Base-by-base conservation (phyloP, 2,888 invertebrate species). In the Harpalus rubripes region DNA sequence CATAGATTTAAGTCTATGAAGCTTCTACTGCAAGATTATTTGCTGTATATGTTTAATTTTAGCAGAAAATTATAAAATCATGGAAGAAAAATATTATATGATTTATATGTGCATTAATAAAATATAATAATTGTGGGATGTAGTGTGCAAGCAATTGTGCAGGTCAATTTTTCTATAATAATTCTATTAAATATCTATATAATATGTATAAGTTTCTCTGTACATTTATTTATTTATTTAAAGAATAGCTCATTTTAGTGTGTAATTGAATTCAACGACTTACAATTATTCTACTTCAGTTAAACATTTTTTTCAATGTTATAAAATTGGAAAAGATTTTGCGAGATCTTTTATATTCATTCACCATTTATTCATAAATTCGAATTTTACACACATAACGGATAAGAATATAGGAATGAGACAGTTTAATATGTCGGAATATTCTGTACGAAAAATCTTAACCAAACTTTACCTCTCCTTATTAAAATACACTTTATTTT, bases 371-470 rank as follows among this genome's bases (percentile, higher is more conserved):
- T 12, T 26, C 63, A 63, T 52, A 52, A 12, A 12, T 63, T 63
- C 8, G 63, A 32, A 32, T 32, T 22, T 32, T 26, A 10, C 18
- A 44, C 44, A 44, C 44, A 10, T 44, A 52, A 52, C 8, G 44
- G 12, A 1, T 3, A 63, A 63, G 16, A 32, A 68, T 68, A 16
- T 44, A 10, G 7, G 63, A 63, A 63, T 12, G 7, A 74, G n/a
- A 32, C 32, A 32, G 32, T 4, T 32, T 32, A 32, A 32, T 22
- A 22, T 32, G 32, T 32, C 32, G 72, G 15, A 15, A 44, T 74
- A 74, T 74, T 74, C 72, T 74, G 72, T 74, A 74, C 72, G 41
- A 74, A 68, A n/a, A 44, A 15, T 72, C 68, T 72, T 72, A 39
- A 7, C 68, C 41, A 72, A 72, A 10, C 15, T 74, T 41, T n/a